Evolutionary conservation across 2,797 vertebrate species (phyloP), one percentile per base, ranked within the genome.

Genomic region (Jordanella pulchra): DNA sequence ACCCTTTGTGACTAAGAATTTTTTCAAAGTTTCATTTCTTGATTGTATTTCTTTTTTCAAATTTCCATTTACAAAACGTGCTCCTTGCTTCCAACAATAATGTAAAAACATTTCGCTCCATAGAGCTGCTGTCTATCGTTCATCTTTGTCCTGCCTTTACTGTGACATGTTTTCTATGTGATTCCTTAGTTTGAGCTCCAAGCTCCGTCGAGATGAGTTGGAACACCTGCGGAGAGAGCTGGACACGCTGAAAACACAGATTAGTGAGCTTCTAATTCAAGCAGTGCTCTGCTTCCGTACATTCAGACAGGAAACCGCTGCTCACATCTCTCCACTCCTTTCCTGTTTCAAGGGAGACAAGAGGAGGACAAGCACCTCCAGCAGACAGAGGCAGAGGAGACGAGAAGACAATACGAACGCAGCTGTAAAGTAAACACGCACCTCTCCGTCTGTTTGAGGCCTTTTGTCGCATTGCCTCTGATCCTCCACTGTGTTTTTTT

Each of bases 151-250:
- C 1, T 15, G 27, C 1, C 13, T 6, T 28, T 30, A 23, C 15
- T 18, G 7, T 64, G n/a, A 72, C 4, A 11, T 7, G 30, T 25
- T 56, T 35, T 71, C 17, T 71, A 25, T 67, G 5, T 23, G 45
- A 66, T 58, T 28, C 27, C 1, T n/a, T 67, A 95, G 94, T 88
- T 94, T 86, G 47, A 95, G 93, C 63, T 89, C 89, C 61, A 95
- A 94, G 65, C 84, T 95, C n/a, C 83, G 86, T 3, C 82, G 93
- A 84, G 92, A 95, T 77, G 95, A 96, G 73, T 80, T 94, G 72
- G 92, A 95, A 61, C 86, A 87, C 79, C 84, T 96, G 80, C 87
- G 84, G 66, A 92, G 91, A 84, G 95, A 97, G 68, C 75, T 96
- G 79, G 95, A 97, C 73, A 93, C 95, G 47, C 84, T 96, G 70